A percentile compares a stretch with the other conserved stretches of the same genome.
Evolutionary conservation across 2,797 vertebrate species (phyloP).

Genomic region (Brachyrhaphis roseni): DNA sequence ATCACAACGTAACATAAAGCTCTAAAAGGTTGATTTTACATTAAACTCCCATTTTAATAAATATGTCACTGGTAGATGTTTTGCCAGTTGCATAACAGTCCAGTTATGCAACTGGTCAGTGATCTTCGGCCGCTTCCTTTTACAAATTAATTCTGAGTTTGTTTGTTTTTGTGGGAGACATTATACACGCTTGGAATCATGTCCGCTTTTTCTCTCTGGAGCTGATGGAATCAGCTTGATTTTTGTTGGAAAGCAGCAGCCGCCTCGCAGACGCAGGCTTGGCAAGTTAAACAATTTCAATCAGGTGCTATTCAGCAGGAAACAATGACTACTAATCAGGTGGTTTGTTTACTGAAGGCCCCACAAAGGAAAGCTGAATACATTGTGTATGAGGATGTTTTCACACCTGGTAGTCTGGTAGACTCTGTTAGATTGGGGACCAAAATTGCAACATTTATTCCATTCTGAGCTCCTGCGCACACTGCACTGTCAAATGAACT

Average conservation of each 20-base stretch:
- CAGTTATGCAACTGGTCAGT: background rate
- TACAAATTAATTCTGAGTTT: background rate
- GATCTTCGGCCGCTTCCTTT: background rate
- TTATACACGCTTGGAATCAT: background rate
- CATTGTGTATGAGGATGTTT: background rate
- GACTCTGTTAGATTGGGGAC: too few species aligned
- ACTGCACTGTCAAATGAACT: too few species aligned
- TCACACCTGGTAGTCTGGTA: too few species aligned
- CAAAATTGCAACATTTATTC: too few species aligned
- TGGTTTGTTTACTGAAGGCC: background rate
- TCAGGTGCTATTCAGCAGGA: background rate
- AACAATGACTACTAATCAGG: slow-evolving; percentile 8
- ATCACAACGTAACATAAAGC: too few species aligned
- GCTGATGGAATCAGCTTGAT: background rate
- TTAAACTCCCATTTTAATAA: background rate
- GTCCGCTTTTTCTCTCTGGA: background rate
- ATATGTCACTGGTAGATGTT: background rate
- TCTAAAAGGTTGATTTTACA: too few species aligned
- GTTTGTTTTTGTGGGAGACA: background rate
- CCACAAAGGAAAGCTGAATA: background rate
- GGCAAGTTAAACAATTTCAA: background rate
- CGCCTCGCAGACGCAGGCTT: background rate
- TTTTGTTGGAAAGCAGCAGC: background rate
- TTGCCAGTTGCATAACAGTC: background rate
- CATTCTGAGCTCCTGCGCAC: too few species aligned